Evolutionary conservation across 2,888 invertebrate species (phyloP).

Genomic region (Tyria jacobaeae): DNA sequence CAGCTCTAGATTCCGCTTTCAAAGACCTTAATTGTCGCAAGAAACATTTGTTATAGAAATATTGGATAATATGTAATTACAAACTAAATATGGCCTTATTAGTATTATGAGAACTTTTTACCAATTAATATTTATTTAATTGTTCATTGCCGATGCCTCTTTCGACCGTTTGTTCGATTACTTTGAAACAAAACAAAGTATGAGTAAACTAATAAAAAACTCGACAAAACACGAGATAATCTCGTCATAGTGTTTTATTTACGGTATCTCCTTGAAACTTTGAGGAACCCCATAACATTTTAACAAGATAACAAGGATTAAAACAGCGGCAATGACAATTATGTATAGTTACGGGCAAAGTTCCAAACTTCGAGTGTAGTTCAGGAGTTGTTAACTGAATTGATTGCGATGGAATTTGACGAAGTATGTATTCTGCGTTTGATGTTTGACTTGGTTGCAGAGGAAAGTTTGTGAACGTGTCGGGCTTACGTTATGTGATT

Average conservation of each 20-base stretch:
- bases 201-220: neutral
- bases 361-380: slow-evolving; percentile 19
- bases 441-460: slow-evolving; percentile 5
- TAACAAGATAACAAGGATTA: slow-evolving; percentile 12
- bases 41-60: too few species aligned
- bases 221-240: neutral
- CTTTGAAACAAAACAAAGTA: neutral
- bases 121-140: neutral
- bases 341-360: slow-evolving; percentile 36
- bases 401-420: slow-evolving; percentile 28
- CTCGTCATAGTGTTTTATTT: neutral
- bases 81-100: too few species aligned
- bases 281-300: slow-evolving; percentile 8
- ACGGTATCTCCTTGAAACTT: slow-evolving; percentile 14
- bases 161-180: neutral
- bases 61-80: too few species aligned
- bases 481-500: neutral
- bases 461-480: neutral
- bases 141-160: neutral
- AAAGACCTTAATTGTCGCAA: too few species aligned
- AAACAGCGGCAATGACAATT: slow-evolving; percentile 21
- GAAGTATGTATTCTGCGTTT: neutral
- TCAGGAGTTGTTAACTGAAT: slow-evolving; percentile 25
- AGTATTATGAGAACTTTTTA: too few species aligned
- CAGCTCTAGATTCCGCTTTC: too few species aligned